phyloP scores from a whole-genome alignment of 1,140 invertebrate genomes.

The Tenebrio molitor region DNA sequence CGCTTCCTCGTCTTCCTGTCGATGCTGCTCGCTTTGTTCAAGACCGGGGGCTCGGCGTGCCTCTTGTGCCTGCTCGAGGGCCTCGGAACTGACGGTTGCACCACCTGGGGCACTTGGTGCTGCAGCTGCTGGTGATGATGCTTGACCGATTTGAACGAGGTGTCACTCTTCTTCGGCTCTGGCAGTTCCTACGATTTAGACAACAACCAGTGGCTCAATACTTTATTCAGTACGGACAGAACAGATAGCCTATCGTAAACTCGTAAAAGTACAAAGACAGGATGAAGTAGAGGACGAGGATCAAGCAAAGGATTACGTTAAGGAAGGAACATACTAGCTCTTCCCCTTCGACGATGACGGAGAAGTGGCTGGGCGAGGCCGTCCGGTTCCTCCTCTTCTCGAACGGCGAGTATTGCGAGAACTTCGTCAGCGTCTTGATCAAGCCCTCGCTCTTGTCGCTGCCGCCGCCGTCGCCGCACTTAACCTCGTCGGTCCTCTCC shows the following conservation, averaged over 20 bases:
- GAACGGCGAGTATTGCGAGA: constrained; percentile 52
- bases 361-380: constrained; percentile 55
- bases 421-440: constrained; percentile 51
- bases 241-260: constrained; percentile 37
- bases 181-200: constrained; percentile 60
- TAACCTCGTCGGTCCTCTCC: constrained; percentile 51
- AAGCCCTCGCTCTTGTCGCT: constrained; percentile 46
- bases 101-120: constrained; percentile 10
- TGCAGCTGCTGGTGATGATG: constrained; percentile 40
- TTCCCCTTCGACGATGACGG: constrained; percentile 59
- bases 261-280: constrained; percentile 10
- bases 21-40: constrained; percentile 51
- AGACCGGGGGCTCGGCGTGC: constrained; percentile 52
- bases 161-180: constrained; percentile 56
- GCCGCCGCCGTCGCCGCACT: constrained; percentile 35
- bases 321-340: constrained; percentile 58
- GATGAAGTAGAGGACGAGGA: constrained; percentile 11
- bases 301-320: constrained; percentile 32
- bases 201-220: no score
- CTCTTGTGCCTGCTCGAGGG: constrained; percentile 61
- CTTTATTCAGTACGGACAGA: constrained; percentile 53
- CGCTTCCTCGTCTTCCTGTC: constrained; percentile 69
- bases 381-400: constrained; percentile 44
- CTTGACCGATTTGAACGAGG: constrained; percentile 54
- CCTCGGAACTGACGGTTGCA: constrained; percentile 35